Conservation (phyloP, 2,113 vertebrate species). For the Probosciger aterrimus region DNA sequence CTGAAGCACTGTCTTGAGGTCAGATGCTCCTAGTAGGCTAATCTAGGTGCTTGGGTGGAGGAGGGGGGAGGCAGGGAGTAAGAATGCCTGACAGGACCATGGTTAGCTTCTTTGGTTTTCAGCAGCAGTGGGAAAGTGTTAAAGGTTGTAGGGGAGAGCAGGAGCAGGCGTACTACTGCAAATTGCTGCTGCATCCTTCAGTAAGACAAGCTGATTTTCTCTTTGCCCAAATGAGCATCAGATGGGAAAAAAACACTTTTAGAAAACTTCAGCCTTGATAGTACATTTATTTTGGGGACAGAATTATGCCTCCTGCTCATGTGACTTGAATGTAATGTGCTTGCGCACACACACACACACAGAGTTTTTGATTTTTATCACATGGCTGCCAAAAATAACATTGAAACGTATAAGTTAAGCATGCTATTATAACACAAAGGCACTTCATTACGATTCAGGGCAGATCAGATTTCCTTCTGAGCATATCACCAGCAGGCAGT, state of each 20-base stretch:
- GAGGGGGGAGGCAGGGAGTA: background rate
- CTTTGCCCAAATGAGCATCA: background rate
- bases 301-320: background rate
- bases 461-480: background rate
- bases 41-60: background rate
- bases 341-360: background rate
- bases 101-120: background rate
- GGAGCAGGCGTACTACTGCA: background rate
- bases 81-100: fast-evolving
- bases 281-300: background rate
- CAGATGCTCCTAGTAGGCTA: fast-evolving
- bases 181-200: background rate
- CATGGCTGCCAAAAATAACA: slow-evolving; percentile 18
- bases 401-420: background rate
- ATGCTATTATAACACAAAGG: background rate
- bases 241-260: background rate
- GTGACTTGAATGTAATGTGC: background rate
- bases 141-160: too few relatives aligned
- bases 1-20: background rate
- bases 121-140: background rate
- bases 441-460: background rate
- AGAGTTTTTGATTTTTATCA: slow-evolving; percentile 6
- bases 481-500: background rate
- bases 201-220: background rate
- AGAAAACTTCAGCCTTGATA: background rate